A percentile compares a stretch with the other conserved stretches of the same genome.
phyloP scores from a whole-genome alignment of 2,888 invertebrate genomes.

The Gymnoscelis rufifasciata region DNA sequence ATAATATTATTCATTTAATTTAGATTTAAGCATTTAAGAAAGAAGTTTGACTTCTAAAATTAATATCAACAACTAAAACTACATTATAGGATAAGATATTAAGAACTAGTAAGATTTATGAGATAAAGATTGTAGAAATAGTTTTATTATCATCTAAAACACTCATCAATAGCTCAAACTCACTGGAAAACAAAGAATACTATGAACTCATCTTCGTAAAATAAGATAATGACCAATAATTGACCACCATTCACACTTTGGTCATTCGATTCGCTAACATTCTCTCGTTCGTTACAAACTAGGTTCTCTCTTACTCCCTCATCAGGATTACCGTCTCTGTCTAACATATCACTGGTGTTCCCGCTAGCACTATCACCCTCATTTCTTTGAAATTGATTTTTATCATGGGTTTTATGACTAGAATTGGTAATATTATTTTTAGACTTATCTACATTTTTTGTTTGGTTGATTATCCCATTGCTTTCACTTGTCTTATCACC shows the following conservation, averaged over 20 bases:
- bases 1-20: not conserved
- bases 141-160: slow-evolving; percentile 20
- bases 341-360: slow-evolving; percentile 26
- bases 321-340: slow-evolving; percentile 22
- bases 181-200: slow-evolving; percentile 46
- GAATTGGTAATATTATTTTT: slow-evolving; percentile 13
- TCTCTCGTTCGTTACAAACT: slow-evolving; percentile 54
- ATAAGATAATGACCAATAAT: slow-evolving; percentile 61
- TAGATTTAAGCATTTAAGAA: slow-evolving; percentile 6
- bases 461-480: slow-evolving; percentile 12
- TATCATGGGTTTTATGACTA: slow-evolving; percentile 11
- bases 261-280: slow-evolving; percentile 39
- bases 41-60: slow-evolving; percentile 32
- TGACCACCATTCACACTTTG: slow-evolving; percentile 50
- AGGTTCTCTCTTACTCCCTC: slow-evolving; percentile 40
- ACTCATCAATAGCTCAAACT: slow-evolving; percentile 27
- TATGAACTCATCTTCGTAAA: slow-evolving; percentile 46
- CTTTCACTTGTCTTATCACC: slow-evolving; percentile 16
- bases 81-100: slow-evolving; percentile 17
- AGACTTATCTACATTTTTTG: slow-evolving; percentile 16
- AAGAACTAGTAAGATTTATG: slow-evolving; percentile 28
- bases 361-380: slow-evolving; percentile 8
- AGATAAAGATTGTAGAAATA: slow-evolving; percentile 24
- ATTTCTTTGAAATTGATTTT: slow-evolving; percentile 19
- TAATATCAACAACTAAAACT: slow-evolving; percentile 13